Evolutionary conservation across 2,888 invertebrate species (phyloP).

Genomic region (Nephrotoma flavescens): DNA sequence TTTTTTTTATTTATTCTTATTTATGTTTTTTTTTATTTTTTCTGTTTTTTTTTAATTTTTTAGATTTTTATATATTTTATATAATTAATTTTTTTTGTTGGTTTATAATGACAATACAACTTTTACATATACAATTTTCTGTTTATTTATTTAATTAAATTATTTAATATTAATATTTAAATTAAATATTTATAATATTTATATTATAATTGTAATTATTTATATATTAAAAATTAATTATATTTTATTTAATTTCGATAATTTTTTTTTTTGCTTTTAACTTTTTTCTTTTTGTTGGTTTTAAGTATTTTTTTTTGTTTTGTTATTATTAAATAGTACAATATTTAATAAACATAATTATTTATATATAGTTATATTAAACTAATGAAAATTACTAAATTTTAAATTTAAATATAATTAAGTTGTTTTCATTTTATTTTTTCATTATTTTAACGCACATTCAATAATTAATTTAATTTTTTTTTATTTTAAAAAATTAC

Average conservation of each 20-base stretch:
- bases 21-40: not conserved
- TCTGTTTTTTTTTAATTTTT: not conserved
- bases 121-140: not conserved
- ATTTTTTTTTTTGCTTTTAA: not conserved
- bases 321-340: not conserved
- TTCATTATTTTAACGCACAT: not conserved
- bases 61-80: not conserved
- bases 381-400: not conserved
- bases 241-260: not conserved
- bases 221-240: not conserved
- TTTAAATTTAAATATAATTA: not conserved
- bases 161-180: not conserved
- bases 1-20: not conserved
- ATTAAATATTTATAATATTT: not conserved
- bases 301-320: not conserved
- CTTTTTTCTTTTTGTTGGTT: not conserved
- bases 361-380: not conserved
- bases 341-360: not conserved
- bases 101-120: not conserved
- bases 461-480: not conserved
- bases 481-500: not conserved
- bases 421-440: not conserved
- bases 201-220: not conserved
- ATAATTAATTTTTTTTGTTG: not conserved
- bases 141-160: not conserved